Base-by-base conservation (phyloP, 2,797 vertebrate species). In the Parauchenoglanis ngamensis region DNA sequence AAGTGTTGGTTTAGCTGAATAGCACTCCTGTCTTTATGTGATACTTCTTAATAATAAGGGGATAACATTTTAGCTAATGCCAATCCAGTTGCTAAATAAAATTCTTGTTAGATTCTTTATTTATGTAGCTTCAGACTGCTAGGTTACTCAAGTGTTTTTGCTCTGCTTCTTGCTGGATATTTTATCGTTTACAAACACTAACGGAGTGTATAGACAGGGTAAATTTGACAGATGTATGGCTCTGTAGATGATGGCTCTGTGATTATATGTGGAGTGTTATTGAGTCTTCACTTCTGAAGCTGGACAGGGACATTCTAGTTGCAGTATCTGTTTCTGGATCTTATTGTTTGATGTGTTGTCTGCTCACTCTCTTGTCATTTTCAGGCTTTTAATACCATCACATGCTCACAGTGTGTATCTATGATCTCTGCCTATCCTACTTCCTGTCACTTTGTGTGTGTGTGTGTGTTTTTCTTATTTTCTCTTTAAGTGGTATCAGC, bases 171-270 rank as follows among this genome's bases (percentile, higher is more conserved):
- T 46, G 57, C 6, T 40, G 23, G 59, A 81, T 63, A 11, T 65
- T 25, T 46, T 63, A 65, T 25, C 63, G 35, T 46, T 25, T 63
- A 17, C 40, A n/a, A 46, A n/a, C 57, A 10, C 59, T 52, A 49
- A 82, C 28, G 15, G 13, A 44, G 12, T 49, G 80, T n/a, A 28
- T 49, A 65, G 59, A 49, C 13, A 11, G 40, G 35, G 57, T 28
- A n/a, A 15, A 81, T 63, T 17, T 63, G 35, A 81, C 12, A 81
- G 40, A 81, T 25, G 11, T 61, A 13, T 61, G 35, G 12, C 23
- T 61, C 56, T 81, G 21, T 44, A n/a, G 59, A 70, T 86, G 86
- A 90, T 86, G 80, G 78, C 72, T 49, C 57, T 84, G 70, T 87
- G 87, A 90, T 89, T 89, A 81, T 82, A 83, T 35, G 52, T 17